Evolutionary conservation across 2,888 invertebrate species (phyloP).

Genomic region (Machimus rusticus): DNA sequence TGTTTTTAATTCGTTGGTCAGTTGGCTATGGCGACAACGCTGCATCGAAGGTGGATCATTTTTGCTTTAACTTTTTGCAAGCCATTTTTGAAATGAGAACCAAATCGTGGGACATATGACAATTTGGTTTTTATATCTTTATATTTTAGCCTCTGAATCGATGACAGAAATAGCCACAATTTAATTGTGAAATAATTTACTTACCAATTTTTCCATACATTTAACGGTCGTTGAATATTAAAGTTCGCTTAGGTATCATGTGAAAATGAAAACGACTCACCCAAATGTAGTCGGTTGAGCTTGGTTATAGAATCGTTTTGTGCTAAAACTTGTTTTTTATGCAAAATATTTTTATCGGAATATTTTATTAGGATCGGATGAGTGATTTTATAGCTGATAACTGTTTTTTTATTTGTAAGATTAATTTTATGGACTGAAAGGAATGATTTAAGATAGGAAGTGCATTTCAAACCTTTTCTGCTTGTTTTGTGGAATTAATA

Average conservation of each 20-base stretch:
- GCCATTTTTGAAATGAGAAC: not conserved
- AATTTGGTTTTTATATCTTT: not conserved
- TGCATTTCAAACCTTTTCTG: not conserved
- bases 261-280: not conserved
- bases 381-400: not conserved
- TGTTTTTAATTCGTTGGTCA: not conserved
- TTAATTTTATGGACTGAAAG: not conserved
- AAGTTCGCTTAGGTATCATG: not conserved
- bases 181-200: not conserved
- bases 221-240: not conserved
- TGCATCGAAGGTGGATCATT: not conserved
- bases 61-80: not conserved
- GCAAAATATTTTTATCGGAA: not conserved
- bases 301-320: not conserved
- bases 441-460: not conserved
- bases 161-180: not conserved
- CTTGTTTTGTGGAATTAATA: not conserved
- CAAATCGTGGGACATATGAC: not conserved
- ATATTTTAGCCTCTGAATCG: not conserved
- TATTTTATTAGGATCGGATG: not conserved
- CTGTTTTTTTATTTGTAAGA: not conserved
- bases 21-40: not conserved
- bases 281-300: not conserved
- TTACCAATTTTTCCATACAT: not conserved
- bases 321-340: not conserved